Evolutionary conservation across 1,140 invertebrate species (phyloP).

Genomic region (Drosophila bipectinata): DNA sequence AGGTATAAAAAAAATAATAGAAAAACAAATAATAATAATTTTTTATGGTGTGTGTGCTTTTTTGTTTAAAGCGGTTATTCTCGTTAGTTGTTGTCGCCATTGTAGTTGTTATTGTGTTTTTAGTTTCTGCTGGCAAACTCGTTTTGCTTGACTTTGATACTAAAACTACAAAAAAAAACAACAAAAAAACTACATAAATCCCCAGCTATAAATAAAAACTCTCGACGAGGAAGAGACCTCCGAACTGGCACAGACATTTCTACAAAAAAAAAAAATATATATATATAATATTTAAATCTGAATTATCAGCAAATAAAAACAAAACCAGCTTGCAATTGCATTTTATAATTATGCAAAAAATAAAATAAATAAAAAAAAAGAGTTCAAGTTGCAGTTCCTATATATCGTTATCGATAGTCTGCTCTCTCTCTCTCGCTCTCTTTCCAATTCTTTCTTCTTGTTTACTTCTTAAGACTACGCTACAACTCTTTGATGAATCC

Average conservation of each 20-base stretch:
- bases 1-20: neutral
- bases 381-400: neutral
- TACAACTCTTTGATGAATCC: slow-evolving; percentile 17
- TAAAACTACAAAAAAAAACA: slow-evolving; percentile 31
- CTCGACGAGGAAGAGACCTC: slow-evolving; percentile 10
- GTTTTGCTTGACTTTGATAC: slow-evolving; percentile 67
- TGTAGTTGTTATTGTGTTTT: slow-evolving; percentile 45
- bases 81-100: slow-evolving; percentile 55
- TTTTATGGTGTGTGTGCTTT: slow-evolving; percentile 5
- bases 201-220: slow-evolving; percentile 5
- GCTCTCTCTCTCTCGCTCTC: neutral
- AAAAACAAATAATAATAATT: slow-evolving; percentile 33
- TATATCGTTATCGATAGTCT: neutral
- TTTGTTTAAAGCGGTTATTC: slow-evolving; percentile 65
- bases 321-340: slow-evolving; percentile 41
- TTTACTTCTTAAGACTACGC: slow-evolving; percentile 43
- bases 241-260: slow-evolving; percentile 59
- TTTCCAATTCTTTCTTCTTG: slow-evolving; percentile 32
- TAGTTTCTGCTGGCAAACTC: slow-evolving; percentile 54
- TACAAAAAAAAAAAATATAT: neutral
- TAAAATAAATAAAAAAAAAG: neutral
- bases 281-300: slow-evolving; percentile 16
- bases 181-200: neutral
- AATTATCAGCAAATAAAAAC: slow-evolving; percentile 50
- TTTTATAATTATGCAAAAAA: slow-evolving; percentile 11